phyloP scores from a whole-genome alignment of 2,113 vertebrate species.

The Cinclus cinclus region DNA sequence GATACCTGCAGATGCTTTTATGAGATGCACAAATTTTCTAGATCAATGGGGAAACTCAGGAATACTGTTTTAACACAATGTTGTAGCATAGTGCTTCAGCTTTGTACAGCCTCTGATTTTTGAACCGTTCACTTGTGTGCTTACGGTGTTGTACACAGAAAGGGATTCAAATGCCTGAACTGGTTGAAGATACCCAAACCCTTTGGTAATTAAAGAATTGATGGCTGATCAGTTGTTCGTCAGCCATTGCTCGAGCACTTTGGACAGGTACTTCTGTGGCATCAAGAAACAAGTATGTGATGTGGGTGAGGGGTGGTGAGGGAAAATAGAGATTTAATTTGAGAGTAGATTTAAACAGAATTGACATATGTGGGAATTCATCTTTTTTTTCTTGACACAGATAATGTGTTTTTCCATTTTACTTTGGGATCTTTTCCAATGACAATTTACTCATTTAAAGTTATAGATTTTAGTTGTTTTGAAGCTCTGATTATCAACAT shows the following conservation, averaged over 20 bases:
- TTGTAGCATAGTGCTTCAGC: neutral
- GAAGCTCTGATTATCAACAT: neutral
- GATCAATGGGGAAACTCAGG: neutral
- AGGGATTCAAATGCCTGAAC: neutral
- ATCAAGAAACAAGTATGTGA: neutral
- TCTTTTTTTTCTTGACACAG: neutral
- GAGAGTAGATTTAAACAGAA: neutral
- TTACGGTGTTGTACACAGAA: fast-evolving
- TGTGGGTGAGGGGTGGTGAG: neutral
- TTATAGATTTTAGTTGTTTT: neutral
- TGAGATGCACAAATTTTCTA: neutral
- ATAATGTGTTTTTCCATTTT: neutral
- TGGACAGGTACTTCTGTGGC: neutral
- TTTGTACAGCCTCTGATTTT: neutral
- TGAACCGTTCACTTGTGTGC: neutral
- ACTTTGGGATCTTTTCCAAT: neutral
- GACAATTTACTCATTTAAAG: neutral
- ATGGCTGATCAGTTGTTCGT: neutral
- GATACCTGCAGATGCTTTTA: neutral
- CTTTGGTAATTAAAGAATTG: neutral
- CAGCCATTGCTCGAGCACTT: neutral
- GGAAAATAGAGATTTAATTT: neutral
- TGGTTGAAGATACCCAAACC: neutral
- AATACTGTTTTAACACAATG: neutral
- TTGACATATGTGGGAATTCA: neutral